Evolutionary conservation across 2,888 invertebrate genomes (phyloP).

Genomic region (Melanchra persicariae): DNA sequence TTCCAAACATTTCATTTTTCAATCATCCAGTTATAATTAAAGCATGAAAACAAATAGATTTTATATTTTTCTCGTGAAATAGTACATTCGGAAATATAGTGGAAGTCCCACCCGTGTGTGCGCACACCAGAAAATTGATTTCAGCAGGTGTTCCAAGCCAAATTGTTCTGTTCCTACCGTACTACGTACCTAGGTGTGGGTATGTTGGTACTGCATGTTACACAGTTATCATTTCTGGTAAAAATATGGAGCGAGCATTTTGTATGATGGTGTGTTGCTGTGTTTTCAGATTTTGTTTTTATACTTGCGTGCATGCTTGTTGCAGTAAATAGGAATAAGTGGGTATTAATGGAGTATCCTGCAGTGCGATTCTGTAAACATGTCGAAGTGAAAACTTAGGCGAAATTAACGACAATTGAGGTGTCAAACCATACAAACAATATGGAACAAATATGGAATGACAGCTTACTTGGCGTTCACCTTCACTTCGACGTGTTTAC

Average conservation of each 20-base stretch:
- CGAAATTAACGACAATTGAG: no score
- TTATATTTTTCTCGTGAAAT: slow-evolving; percentile 33
- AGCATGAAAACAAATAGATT: slow-evolving; percentile 40
- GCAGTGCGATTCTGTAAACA: no score
- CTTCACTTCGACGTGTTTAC: no score
- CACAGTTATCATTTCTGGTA: slow-evolving; percentile 16
- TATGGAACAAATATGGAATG: no score
- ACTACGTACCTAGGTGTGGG: background rate
- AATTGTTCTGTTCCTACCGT: slow-evolving; percentile 66
- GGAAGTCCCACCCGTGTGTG: slow-evolving; percentile 59
- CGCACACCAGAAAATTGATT: slow-evolving; percentile 79
- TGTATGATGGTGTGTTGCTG: background rate
- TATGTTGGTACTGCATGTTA: slow-evolving; percentile 16
- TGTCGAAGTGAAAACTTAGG: no score
- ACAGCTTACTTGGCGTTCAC: no score
- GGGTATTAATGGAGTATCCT: no score
- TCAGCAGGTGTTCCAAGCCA: slow-evolving; percentile 73
- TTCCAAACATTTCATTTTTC: slow-evolving; percentile 33
- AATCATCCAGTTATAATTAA: slow-evolving; percentile 48
- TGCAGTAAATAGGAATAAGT: background rate
- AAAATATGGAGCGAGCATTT: slow-evolving; percentile 14
- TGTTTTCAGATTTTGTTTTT: slow-evolving; percentile 13
- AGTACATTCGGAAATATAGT: slow-evolving; percentile 21
- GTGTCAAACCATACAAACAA: no score
- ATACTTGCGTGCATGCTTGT: background rate